Percentiles rank a stretch among this genome's conserved stretches.
phyloP scores from a whole-genome alignment of 2,797 vertebrate genomes.

The Manis pentadactyla region DNA sequence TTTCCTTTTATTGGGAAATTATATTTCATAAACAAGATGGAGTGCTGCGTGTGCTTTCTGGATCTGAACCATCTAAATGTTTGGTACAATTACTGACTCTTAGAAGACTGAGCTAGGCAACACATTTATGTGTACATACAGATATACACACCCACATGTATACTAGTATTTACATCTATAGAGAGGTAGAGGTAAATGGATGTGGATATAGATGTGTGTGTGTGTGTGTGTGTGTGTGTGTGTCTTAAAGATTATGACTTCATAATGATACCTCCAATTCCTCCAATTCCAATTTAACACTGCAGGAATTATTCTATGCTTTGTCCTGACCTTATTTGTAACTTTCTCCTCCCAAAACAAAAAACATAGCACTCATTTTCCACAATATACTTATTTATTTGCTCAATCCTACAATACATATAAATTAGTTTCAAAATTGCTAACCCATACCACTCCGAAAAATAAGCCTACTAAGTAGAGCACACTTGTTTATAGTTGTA shows the following conservation, averaged over 20 bases:
- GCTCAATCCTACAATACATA: not conserved
- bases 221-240: not conserved
- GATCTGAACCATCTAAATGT: not conserved
- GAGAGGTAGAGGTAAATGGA: not conserved
- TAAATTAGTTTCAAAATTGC: not conserved
- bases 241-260: not conserved
- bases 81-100: not conserved
- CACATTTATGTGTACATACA: not conserved
- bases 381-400: not conserved
- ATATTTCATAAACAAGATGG: constrained; percentile 1
- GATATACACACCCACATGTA: not conserved
- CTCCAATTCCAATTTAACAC: not conserved
- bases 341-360: not conserved
- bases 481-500: not conserved
- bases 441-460: not conserved
- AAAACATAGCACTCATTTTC: not conserved
- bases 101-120: not conserved
- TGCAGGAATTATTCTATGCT: not conserved
- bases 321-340: not conserved
- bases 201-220: not conserved
- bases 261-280: not conserved
- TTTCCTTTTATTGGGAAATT: not conserved
- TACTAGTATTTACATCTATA: not conserved
- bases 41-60: not conserved
- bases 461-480: not conserved